Percentiles rank a stretch among this genome's conserved stretches.
Evolutionary conservation across 2,888 invertebrate species (phyloP).

Genomic region (Bombylius discolor): DNA sequence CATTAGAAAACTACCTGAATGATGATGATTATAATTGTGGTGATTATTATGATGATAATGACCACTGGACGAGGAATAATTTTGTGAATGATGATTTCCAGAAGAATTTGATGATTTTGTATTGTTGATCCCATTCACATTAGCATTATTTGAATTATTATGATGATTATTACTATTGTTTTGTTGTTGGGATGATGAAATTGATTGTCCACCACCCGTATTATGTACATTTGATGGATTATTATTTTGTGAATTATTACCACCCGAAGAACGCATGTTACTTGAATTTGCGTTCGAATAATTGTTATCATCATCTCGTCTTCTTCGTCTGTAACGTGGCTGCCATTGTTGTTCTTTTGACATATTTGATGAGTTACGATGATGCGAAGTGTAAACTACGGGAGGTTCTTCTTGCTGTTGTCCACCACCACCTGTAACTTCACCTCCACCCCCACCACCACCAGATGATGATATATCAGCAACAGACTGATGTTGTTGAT

Average conservation of each 20-base stretch:
- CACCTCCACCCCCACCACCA: constrained; percentile 2
- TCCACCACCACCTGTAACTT: constrained; percentile 15
- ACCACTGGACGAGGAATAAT: constrained; percentile 4
- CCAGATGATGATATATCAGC: constrained; percentile 4
- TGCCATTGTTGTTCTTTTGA: constrained; percentile 34
- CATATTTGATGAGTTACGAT: constrained; percentile 14
- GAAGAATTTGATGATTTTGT: constrained; percentile 1
- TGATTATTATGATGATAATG: constrained; percentile 6
- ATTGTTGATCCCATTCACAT: neutral
- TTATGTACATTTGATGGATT: neutral
- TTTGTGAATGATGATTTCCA: constrained; percentile 1
- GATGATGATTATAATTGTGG: constrained; percentile 12
- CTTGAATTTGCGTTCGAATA: constrained; percentile 3
- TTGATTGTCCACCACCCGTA: neutral
- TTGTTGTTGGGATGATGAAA: neutral
- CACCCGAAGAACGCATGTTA: neutral
- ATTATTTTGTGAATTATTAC: constrained; percentile 2
- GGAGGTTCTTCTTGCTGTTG: constrained; percentile 9
- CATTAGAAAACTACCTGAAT: constrained; percentile 8
- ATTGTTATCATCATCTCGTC: constrained; percentile 31
- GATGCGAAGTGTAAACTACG: constrained; percentile 3
- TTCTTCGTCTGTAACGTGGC: constrained; percentile 36
- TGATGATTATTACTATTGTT: constrained; percentile 1
- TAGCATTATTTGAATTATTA: constrained; percentile 1
- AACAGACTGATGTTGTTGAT: constrained; percentile 1